Evolutionary conservation across 2,113 vertebrate genomes (phyloP), one percentile per base, ranked within the genome.

Genomic region (Neolamprologus toae): DNA sequence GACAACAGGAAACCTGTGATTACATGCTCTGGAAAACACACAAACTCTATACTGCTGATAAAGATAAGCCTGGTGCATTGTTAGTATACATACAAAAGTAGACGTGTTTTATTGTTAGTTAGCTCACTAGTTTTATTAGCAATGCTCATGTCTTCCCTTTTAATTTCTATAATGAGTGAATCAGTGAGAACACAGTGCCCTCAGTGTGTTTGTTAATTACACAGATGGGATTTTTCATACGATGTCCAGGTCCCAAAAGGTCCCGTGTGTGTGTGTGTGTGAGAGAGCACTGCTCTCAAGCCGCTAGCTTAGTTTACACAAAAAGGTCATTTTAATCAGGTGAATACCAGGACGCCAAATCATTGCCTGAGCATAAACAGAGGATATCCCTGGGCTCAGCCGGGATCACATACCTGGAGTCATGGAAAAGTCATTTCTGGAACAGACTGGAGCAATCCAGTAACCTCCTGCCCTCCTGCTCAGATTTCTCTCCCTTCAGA

Each of bases 281-380:
- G 55, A 1, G 55, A 42, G 66, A 19, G 23, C 82, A 8, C 42
- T 71, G 59, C 93, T 91, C 92, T 81, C 91, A 73, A 84, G 42
- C 87, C 53, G 33, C 78, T 86, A 90, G 89, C 94, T 91, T 91
- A 88, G 94, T 96, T 96, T 96, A 96, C 92, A 94, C 81, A 93
- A 95, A 93, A 91, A 94, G 93, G 92, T 94, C 90, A 92, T 96
- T 96, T 96, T 95, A 95, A 96, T 96, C 94, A 96, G 92, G 92
- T 90, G 93, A 95, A 96, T 92, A 88, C 93, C 95, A 94, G 91
- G 89, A 93, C 31, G 83, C 88, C 93, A 96, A 95, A 96, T 96
- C 90, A 94, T 94, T 92, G 91, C 92, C 82, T 71, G 86, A 91
- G 94, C 87, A 94, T 95, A 96, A 97, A 96, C 95, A 97, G 91